Conservation (phyloP, 2,797 vertebrate genomes). For the Tragopan temminckii region DNA sequence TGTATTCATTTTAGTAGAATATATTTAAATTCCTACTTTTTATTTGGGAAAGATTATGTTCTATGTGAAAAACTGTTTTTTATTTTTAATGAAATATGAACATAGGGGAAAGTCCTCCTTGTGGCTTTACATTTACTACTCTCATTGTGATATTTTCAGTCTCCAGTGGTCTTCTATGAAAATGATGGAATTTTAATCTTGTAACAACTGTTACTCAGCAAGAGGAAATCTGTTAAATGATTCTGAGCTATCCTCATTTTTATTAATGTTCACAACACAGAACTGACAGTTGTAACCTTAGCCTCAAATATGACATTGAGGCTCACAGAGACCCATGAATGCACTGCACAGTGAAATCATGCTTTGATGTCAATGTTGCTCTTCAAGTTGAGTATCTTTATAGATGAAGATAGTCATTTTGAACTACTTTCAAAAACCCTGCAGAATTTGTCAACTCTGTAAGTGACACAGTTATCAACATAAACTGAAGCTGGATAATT, state of each 20-base stretch:
- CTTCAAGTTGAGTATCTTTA: background rate
- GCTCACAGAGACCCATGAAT: background rate
- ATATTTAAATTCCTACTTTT: background rate
- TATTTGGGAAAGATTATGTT: background rate
- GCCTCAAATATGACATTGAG: background rate
- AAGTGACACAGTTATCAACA: background rate
- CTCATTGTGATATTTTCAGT: background rate
- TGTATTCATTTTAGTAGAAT: background rate
- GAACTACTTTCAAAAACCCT: background rate
- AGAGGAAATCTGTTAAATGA: background rate
- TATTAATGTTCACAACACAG: background rate
- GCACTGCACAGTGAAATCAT: background rate
- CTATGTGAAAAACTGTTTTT: background rate
- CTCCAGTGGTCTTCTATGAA: background rate
- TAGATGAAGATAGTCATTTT: background rate
- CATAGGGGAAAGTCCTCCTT: background rate
- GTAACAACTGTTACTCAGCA: background rate
- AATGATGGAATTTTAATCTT: background rate
- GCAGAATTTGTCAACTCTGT: background rate
- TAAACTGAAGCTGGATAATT: background rate
- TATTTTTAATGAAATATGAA: background rate
- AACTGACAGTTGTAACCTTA: background rate
- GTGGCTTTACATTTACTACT: background rate
- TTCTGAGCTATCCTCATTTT: background rate
- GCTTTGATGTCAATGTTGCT: background rate